Base-by-base conservation (phyloP, 2,888 invertebrate species). In the Celastrina argiolus region DNA sequence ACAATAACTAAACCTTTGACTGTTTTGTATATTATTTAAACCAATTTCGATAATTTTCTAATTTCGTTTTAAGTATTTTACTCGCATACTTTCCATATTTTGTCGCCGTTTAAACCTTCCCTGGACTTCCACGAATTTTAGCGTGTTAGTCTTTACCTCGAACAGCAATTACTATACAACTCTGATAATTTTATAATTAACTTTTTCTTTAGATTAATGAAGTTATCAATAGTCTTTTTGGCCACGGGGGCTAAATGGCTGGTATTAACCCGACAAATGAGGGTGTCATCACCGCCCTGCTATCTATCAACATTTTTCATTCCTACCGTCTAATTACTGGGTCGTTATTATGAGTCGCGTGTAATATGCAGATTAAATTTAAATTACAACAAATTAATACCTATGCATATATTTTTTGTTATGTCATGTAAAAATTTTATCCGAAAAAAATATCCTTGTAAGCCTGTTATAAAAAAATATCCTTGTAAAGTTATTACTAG, bases 251-350 rank as follows among this genome's bases (percentile, higher is more conserved):
- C 75, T 73, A 83, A 85, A 86, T 85, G 84, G 84, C 85, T 82
- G 78, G 78, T 73, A 75, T 69, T 74, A 72, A 72, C 73, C 74
- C 81, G 79, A 87, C 80, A 85, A 89, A 90, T 87, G 84, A 79
- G 74, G 69, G 83, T 88, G 88, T 89, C 90, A 85, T 82, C 89
- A 76, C 81, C 75, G 77, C 31, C 73, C 78, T 76, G 77, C 78
- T 80, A 84, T 87, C 83, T 82, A 78, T 87, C 86, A 82, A 75
- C 81, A 85, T 86, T 85, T 82, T 79, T 85, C 85, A 84, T 82
- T 77, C 71, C 67, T 68, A 72, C 67, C 69, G 74, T 74, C 78
- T 78, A 61, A 80, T 82, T 79, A 80, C 80, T 73, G 71, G 64
- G 69, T 76, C 75, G 84, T 85, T 83, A 82, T 68, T 72, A 76